Conservation (phyloP, 2,113 vertebrate species). For the Morone chrysops region DNA sequence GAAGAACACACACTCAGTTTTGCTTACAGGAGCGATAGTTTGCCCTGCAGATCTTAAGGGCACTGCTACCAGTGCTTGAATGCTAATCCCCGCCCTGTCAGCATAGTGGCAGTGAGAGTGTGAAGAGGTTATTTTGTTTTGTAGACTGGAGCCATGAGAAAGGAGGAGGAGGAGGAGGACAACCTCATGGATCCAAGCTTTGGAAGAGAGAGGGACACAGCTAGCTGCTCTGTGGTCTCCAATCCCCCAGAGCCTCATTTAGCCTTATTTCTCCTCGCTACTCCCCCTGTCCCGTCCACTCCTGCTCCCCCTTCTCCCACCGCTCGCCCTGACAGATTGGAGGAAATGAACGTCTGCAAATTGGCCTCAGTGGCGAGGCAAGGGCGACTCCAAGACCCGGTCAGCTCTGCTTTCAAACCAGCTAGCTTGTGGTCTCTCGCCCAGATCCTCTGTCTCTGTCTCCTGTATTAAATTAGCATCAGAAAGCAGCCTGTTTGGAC, state of each 20-base stretch:
- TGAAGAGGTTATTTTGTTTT: conserved; percentile 48
- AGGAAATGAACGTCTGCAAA: conserved; percentile 76
- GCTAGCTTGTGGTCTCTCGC: conserved; percentile 34
- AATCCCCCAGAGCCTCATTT: conserved; percentile 69
- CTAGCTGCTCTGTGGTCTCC: conserved; percentile 56
- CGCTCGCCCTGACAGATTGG: conserved; percentile 64
- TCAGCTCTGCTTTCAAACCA: conserved; percentile 45
- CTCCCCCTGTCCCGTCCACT: conserved; percentile 11
- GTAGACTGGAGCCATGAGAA: conserved; percentile 18
- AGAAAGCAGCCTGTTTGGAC: conserved; percentile 33
- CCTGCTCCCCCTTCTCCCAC: conserved; percentile 34
- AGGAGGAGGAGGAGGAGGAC: conserved; percentile 9
- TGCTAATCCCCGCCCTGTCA: conserved; percentile 35
- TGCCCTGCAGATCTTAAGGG: conserved; percentile 12
- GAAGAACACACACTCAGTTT: conserved; percentile 11
- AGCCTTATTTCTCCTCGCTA: conserved; percentile 51
- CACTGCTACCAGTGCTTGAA: conserved; percentile 17
- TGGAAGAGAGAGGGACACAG: conserved; percentile 28
- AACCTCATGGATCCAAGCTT: conserved; percentile 14
- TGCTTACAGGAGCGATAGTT: conserved; percentile 30
- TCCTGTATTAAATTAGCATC: conserved; percentile 66
- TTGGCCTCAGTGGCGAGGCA: conserved; percentile 66
- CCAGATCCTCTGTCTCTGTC: conserved; percentile 45
- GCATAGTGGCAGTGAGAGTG: conserved; percentile 4
- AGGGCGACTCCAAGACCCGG: conserved; percentile 49